A percentile compares a stretch with the other conserved stretches of the same genome.
Conservation (phyloP, 1,140 invertebrate genomes). For the Littorina saxatilis region DNA sequence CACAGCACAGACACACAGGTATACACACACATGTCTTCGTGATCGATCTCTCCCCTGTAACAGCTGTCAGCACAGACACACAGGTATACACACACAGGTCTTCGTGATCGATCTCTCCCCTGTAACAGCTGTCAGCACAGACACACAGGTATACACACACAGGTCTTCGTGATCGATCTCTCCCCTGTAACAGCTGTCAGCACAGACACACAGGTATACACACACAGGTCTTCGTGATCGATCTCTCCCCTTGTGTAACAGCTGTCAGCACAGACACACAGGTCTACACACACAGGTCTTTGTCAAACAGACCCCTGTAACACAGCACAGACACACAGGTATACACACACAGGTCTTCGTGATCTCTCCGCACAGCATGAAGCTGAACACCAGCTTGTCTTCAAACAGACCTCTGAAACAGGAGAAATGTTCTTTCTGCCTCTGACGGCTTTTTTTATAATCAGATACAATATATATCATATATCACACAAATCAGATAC, state of each 20-base stretch:
- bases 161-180: conserved; percentile 81
- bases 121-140: conserved; percentile 75
- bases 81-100: conserved; percentile 79
- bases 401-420: conserved; percentile 74
- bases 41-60: no score
- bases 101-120: conserved; percentile 78
- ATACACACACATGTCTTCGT: no score
- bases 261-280: conserved; percentile 88
- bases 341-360: conserved; percentile 78
- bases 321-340: no score
- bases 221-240: conserved; percentile 81
- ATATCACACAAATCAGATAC: no score
- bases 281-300: conserved; percentile 76
- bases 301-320: conserved; percentile 76
- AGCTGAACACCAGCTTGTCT: conserved; percentile 78
- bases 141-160: no score
- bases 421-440: not conserved
- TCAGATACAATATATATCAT: not conserved
- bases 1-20: no score
- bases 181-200: conserved; percentile 67
- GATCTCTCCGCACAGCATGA: conserved; percentile 87
- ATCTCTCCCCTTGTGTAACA: no score
- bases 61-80: conserved; percentile 86
- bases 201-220: no score
- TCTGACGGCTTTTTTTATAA: no score